A percentile compares a stretch with the other conserved stretches of the same genome.
These are phyloP conservation scores for Subanguina moxae DNA, from an alignment of 1,140 invertebrate genomes.

Conservation along the genomic window DNA sequence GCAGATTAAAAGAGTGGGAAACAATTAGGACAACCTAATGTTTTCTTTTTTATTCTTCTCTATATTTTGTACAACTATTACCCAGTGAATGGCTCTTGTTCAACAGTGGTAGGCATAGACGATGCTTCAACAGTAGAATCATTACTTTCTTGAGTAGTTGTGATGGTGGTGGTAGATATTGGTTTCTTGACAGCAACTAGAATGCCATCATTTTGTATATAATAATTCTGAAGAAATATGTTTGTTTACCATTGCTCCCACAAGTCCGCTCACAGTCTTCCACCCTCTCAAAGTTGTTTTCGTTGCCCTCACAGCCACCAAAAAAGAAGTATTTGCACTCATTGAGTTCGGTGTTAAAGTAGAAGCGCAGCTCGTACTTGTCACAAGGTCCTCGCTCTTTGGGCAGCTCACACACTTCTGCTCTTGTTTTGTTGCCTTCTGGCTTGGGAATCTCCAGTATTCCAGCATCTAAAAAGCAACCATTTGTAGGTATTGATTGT, in stretches of 20 bases:
- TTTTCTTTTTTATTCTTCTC: no score
- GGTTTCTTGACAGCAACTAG: background rate
- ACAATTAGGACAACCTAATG: no score
- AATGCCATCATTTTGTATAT: constrained; percentile 7
- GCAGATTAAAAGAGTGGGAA: no score
- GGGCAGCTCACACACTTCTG: constrained; percentile 25
- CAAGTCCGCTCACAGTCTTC: constrained; percentile 78
- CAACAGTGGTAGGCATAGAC: constrained; percentile 12
- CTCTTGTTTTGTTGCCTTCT: no score
- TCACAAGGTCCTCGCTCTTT: constrained; percentile 59
- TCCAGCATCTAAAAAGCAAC: background rate
- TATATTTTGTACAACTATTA: no score
- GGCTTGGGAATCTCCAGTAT: no score
- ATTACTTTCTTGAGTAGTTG: constrained; percentile 11
- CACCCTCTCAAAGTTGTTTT: constrained; percentile 74
- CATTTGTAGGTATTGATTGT: background rate
- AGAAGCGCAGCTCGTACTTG: constrained; percentile 56
- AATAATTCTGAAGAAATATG: background rate
- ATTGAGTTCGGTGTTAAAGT: constrained; percentile 58
- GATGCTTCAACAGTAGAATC: constrained; percentile 1
- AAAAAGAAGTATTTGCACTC: constrained; percentile 73
- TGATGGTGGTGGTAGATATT: constrained; percentile 19
- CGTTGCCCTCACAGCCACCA: constrained; percentile 72
- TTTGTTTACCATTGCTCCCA: constrained; percentile 54
- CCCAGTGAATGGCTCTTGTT: constrained; percentile 2